Conservation (phyloP, 2,797 vertebrate genomes). For the Sebastes vulpes region DNA sequence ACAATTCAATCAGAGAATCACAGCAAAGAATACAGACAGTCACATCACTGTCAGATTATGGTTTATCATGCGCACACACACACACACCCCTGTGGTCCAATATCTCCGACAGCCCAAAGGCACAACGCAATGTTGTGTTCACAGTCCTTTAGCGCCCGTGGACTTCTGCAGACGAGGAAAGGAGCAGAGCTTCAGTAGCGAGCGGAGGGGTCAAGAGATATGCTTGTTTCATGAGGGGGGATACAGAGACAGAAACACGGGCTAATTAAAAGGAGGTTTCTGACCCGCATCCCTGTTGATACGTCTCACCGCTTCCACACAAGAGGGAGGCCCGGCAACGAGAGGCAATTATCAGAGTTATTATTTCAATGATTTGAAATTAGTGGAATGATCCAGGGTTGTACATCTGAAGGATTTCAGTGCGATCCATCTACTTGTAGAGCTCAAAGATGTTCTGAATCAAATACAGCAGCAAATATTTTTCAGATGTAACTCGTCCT, state of each 20-base stretch:
- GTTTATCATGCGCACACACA: not conserved
- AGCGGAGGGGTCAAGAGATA: constrained; percentile 17
- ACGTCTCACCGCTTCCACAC: not conserved
- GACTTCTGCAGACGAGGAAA: constrained; percentile 4
- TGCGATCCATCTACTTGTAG: not conserved
- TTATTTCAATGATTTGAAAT: not conserved
- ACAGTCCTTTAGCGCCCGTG: constrained; percentile 9
- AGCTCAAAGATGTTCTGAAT: not conserved
- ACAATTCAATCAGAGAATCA: not conserved
- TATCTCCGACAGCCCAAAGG: not conserved
- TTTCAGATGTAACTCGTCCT: not conserved
- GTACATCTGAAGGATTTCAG: not conserved
- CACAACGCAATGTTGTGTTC: constrained; percentile 1
- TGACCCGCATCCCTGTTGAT: constrained; percentile 1
- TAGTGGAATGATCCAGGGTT: not conserved
- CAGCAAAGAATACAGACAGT: not conserved
- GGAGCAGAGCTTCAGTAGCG: constrained; percentile 4
- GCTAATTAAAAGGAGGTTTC: constrained; percentile 28
- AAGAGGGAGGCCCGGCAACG: not conserved
- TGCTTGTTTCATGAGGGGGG: not conserved
- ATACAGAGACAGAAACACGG: not conserved
- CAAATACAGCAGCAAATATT: too few species aligned
- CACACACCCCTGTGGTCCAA: not conserved
- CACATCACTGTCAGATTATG: not conserved
- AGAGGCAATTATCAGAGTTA: not conserved